Evolutionary conservation across 1,140 invertebrate genomes (phyloP), one percentile per base, ranked within the genome.

Genomic region (Drosophila kurseongensis): DNA sequence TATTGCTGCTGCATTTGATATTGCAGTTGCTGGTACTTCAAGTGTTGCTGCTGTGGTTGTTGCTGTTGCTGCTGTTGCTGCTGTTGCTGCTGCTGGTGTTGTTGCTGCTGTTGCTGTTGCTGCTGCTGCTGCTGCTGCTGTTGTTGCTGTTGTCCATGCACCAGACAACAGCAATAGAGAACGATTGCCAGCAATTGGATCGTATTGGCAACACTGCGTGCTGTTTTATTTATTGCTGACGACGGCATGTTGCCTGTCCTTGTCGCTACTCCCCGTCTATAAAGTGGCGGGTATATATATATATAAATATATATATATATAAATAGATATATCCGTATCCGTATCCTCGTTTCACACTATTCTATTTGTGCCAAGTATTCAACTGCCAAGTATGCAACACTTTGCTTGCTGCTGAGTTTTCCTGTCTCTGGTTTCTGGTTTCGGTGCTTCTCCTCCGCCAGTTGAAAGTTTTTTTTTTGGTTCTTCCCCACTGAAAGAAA

Each of bases 1-100:
- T 88, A 88, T 83, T 89, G 83, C 63, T 88, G 83, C 40, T 86
- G 82, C 82, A 86, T 83, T 73, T 86, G 82, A 83, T 86, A 86
- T 69, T 86, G 82, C 79, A 86, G 62, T 83, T 86, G 82, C 48
- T 86, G 82, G 66, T 88, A 86, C 54, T 86, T 86, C 41, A 88
- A 75, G 52, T 86, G 82, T 38, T 85, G 81, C 42, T 75, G 71
- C 42, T 77, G 44, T 13, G 35, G 36, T 4, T 9, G 48, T 10
- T 23, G 29, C 16, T 51, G 48, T 16, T 35, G 75, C 9, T 55
- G 63, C 14, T 58, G 69, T 23, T 73, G 68, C 0, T 60, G 78
- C 1, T 76, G 65, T n/a, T 78, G 80, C 41, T 69, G 50, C 27
- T 62, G 60, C 12, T 77, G 75, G 12, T 48, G 50, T 38, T 88